Base-by-base conservation (phyloP, 2,888 invertebrate species). In the Alviniconcha strummeri region DNA sequence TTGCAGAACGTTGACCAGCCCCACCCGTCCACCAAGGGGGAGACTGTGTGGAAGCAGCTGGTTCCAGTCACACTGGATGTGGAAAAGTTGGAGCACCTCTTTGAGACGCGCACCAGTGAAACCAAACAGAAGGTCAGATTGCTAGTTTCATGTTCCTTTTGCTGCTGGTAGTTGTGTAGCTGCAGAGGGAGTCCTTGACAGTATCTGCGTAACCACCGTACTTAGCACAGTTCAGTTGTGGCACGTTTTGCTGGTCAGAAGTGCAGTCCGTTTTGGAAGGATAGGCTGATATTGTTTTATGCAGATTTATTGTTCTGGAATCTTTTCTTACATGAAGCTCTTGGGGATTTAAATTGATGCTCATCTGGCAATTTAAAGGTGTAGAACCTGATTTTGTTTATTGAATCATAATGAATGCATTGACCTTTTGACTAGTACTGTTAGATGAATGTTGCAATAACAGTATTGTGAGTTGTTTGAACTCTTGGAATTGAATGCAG, bases 51-150 rank as follows among this genome's bases (percentile, higher is more conserved):
- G 93, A 91, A 90, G 81, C 90, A 92, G 84, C 86, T 93, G 72
- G 87, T 90, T 71, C 96, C 96, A 57, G 96, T 99, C 8, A 95
- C 95, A 82, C 95, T 99, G 56, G 99, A 99, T 93, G 97, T 97
- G 9, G 96, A 97, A 90, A 97, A 97, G 94, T 94, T 99, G 90
- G 98, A 99, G 93, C 98, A 98, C 94, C 95, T 99, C 85, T 99
- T 99, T 94, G 99, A 99, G 94, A 98, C 98, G 64, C 96, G 98
- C 91, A 97, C 98, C 88, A 98, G 98, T 95, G 99, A 99, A 95
- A 95, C 98, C 90, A 96, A 98, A 91, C 96, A 97, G 88, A 99
- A 99, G 97, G 97, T 97, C 94, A 94, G 95, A 82, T 54, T 4
- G 60, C 57, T 78, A 15, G 52, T 64, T 13, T 36, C 57, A 8